A percentile compares a stretch with the other conserved stretches of the same genome.
Conservation (phyloP, 2,888 invertebrate species). For the Tipula lateralis region DNA sequence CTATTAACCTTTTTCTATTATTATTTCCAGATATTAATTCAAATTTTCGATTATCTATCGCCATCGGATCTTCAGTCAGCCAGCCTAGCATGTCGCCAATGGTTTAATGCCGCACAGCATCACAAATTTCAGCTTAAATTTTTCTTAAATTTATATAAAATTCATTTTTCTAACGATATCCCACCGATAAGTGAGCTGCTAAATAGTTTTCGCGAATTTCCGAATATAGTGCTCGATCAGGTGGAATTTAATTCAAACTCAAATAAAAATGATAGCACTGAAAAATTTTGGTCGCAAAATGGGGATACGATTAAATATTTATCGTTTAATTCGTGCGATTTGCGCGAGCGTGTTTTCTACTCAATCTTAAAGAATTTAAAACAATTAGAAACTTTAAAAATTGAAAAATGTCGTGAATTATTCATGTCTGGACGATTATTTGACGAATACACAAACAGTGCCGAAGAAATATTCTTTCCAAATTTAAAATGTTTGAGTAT, state of each 20-base stretch:
- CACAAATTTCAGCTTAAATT: slow-evolving; percentile 48
- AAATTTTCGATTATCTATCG: slow-evolving; percentile 59
- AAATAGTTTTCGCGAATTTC: slow-evolving; percentile 41
- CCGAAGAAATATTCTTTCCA: slow-evolving; percentile 6
- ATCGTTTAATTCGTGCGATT: slow-evolving; percentile 57
- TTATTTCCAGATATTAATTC: slow-evolving; percentile 56
- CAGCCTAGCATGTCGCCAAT: slow-evolving; percentile 59
- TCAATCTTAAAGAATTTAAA: slow-evolving; percentile 55
- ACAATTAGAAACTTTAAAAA: slow-evolving; percentile 56
- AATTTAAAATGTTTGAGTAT: slow-evolving; percentile 58
- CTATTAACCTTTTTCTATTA: no score
- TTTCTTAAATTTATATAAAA: slow-evolving; percentile 42
- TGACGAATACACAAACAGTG: slow-evolving; percentile 42
- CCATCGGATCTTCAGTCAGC: slow-evolving; percentile 62
- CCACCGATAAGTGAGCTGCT: slow-evolving; percentile 42
- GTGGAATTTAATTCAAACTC: slow-evolving; percentile 39
- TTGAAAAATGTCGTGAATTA: slow-evolving; percentile 63
- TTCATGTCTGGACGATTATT: slow-evolving; percentile 69
- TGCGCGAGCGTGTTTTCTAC: slow-evolving; percentile 60
- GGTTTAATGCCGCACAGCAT: slow-evolving; percentile 65
- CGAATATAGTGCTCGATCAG: slow-evolving; percentile 43
- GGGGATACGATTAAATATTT: slow-evolving; percentile 56
- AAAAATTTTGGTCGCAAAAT: slow-evolving; percentile 55
- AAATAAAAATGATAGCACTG: slow-evolving; percentile 37
- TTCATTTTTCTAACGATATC: slow-evolving; percentile 43